These are phyloP conservation scores for Tichodroma muraria DNA, from an alignment of 2,113 vertebrate species.

Conservation along the genomic window DNA sequence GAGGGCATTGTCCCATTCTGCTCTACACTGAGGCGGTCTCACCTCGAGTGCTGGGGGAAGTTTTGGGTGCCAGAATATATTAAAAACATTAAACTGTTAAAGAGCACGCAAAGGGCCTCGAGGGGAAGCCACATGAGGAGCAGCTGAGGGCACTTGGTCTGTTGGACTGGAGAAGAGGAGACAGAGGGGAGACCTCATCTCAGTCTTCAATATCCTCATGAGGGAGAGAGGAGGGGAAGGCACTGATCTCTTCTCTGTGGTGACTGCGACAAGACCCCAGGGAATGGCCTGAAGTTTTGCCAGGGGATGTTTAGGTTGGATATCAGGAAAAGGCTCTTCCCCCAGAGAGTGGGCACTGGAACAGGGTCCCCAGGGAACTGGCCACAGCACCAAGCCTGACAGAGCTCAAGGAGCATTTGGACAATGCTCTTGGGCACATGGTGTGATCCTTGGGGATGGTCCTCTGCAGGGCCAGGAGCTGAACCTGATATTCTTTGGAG, in stretches of 20 bases:
- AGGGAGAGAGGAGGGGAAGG: not conserved
- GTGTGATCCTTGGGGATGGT: not conserved
- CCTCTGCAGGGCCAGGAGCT: not conserved
- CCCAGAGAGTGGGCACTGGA: too few species aligned
- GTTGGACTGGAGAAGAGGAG: not conserved
- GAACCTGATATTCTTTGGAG: not conserved
- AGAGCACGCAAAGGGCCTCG: not conserved
- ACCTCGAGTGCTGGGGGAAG: not conserved
- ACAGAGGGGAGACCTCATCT: not conserved
- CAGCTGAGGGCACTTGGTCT: not conserved
- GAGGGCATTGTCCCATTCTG: not conserved
- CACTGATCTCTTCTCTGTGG: not conserved
- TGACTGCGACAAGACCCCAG: not conserved
- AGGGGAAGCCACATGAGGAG: not conserved
- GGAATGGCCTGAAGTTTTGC: not conserved
- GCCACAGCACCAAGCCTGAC: not conserved
- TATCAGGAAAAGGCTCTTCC: not conserved
- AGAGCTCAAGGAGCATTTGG: not conserved
- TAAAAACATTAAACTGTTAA: not conserved
- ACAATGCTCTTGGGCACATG: not conserved
- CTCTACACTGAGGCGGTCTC: not conserved
- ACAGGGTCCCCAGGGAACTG: not conserved
- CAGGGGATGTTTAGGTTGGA: not conserved
- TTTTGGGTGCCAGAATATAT: not conserved
- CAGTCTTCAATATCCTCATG: not conserved